Base-by-base conservation (phyloP, 2,113 vertebrate genomes). In the Tachysurus fulvidraco region DNA sequence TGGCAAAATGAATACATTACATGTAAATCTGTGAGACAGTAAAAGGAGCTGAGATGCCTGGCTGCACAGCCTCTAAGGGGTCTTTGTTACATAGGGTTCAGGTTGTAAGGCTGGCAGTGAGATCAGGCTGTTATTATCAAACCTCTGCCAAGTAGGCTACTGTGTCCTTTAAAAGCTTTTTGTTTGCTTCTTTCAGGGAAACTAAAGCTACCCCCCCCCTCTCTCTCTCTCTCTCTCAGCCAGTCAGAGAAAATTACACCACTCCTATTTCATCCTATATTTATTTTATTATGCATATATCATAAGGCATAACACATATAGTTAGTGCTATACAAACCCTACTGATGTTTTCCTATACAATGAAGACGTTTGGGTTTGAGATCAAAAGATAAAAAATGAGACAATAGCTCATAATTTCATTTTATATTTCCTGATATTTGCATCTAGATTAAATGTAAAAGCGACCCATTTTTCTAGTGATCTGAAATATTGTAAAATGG, bases 91-190 rank as follows among this genome's bases (percentile, higher is more conserved):
- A 73, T 55, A 64, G 30, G 55, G 76, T 25, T 84, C 65, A 84
- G 71, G 77, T 86, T 69, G 80, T 81, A 71, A 74, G 50, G 57
- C 74, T 59, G 67, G 25, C n/a, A 44, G 50, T 84, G 65, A 50
- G 76, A 41, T 57, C 81, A 23, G 59, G 80, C 59, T 87, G 78
- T 81, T 88, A 30, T 83, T 87, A 67, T 83, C 57, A 55, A 65
- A 67, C 71, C 57, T 79, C 62, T 81, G 87, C 81, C 84, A 76
- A 83, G 55, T 79, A 83, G 74, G 74, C 81, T 64, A 86, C 71
- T n/a, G 41, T 69, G 78, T 85, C 80, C 67, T 84, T 60, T 78
- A 81, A 85, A n/a, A 85, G 83, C 71, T 78, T 85, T 50, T 76
- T 25, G 71, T 83, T 28, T 83, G 57, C 80, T 77, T 57, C 8